A percentile compares a stretch with the other conserved stretches of the same genome.
Conservation (phyloP, 1,140 invertebrate genomes). For the Papilio glaucus region DNA sequence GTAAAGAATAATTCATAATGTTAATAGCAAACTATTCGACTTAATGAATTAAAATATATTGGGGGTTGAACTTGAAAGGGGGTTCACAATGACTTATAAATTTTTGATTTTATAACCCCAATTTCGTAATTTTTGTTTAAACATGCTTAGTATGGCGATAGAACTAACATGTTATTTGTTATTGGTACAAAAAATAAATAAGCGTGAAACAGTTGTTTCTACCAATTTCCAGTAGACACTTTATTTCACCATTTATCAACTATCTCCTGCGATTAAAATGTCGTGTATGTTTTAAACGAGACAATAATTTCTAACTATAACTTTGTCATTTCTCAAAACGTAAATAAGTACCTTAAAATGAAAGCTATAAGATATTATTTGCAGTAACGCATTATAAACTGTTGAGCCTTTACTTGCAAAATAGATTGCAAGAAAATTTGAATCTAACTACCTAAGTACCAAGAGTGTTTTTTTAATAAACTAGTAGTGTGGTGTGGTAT, state of each 20-base stretch:
- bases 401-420: not conserved
- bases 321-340: not conserved
- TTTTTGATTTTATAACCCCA: too few species aligned
- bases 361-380: conserved; percentile 4
- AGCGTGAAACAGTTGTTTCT: not conserved
- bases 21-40: too few species aligned
- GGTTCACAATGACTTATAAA: too few species aligned
- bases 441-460: not conserved
- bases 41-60: too few species aligned
- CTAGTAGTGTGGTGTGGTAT: not conserved
- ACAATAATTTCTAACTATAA: conserved; percentile 25
- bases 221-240: not conserved
- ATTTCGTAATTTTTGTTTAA: too few species aligned
- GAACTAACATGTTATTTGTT: too few species aligned
- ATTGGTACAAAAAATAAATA: too few species aligned
- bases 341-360: not conserved
- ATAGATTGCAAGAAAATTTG: not conserved
- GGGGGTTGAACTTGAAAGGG: too few species aligned
- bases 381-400: not conserved
- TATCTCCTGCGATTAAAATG: conserved; percentile 1
- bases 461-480: not conserved
- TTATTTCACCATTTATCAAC: conserved; percentile 22
- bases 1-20: too few species aligned
- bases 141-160: too few species aligned
- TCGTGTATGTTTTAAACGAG: not conserved